Percentiles rank a stretch among this genome's conserved stretches.
These are phyloP conservation scores for Nannospalax galili DNA, from an alignment of 2,113 vertebrate genomes.

Conservation along the genomic window DNA sequence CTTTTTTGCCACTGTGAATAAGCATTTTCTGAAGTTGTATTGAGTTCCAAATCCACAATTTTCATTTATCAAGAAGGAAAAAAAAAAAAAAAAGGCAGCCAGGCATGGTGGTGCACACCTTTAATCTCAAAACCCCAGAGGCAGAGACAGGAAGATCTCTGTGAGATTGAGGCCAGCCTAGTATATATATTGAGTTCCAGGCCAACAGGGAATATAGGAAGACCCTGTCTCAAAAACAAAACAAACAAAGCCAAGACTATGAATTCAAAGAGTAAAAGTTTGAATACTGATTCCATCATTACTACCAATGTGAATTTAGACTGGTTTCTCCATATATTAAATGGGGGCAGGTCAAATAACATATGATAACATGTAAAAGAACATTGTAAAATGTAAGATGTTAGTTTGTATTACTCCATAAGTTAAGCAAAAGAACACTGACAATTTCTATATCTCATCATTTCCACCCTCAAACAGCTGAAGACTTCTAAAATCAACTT, in stretches of 20 bases:
- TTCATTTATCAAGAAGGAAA: no score
- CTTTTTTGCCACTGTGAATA: no score
- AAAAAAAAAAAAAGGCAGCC: no score
- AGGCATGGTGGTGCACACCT: no score
- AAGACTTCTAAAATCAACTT: conserved; percentile 5
- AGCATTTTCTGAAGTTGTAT: no score
- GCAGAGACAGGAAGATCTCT: no score
- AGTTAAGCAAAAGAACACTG: neutral
- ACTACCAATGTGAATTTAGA: conserved; percentile 2
- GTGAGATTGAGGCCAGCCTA: no score
- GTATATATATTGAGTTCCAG: no score
- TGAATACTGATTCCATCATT: neutral
- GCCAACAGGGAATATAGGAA: neutral
- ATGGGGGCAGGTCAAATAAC: neutral
- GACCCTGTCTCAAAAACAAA: neutral
- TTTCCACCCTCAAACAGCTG: neutral
- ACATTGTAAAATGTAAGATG: neutral
- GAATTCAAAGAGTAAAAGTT: neutral
- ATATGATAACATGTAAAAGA: neutral
- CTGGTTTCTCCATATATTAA: conserved; percentile 2
- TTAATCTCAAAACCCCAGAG: no score
- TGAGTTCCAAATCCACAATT: no score
- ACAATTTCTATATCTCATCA: neutral
- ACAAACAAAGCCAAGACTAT: neutral
- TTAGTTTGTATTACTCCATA: neutral